Base-by-base conservation (phyloP, 2,113 vertebrate species). In the Capricornis sumatraensis region DNA sequence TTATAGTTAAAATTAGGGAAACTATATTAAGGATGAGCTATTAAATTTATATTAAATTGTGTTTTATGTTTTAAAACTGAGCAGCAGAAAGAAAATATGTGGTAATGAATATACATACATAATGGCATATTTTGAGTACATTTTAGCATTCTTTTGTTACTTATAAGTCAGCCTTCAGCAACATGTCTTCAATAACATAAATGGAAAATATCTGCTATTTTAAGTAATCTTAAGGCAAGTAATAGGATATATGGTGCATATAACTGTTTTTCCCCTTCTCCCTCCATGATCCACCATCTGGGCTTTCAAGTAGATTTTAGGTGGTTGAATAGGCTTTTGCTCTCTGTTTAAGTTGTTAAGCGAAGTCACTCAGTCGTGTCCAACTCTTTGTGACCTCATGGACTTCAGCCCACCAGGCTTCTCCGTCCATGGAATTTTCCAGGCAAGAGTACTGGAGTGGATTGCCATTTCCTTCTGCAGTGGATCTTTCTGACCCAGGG, bases 41-140 rank as follows among this genome's bases (percentile, higher is more conserved):
- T 67, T 81, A 45, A 60, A n/a, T 96, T 95, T 94, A 95, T 71
- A 93, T 94, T 78, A 93, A 95, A 93, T 89, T 91, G 9, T 91
- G 45, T 89, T 94, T 96, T 94, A 91, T 19, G 53, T 87, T 95
- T 95, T 85, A 88, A 91, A 95, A 57, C 57, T 89, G 11, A 94
- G 50, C 57, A 91, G 43, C 52, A 79, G 53, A 79, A 91, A 95
- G 67, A 71, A 92, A 90, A 76, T 91, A 83, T 60, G 30, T 57
- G 21, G 19, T 89, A 52, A 93, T n/a, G 27, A 76, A 91, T 53
- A 45, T 33, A 55, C 36, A 84, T 28, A 33, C 19, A 57, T 84
- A 89, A 85, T 50, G 50, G 43, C 21, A 62, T 60, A 81, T 91
- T 91, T 36, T 89, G n/a, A 93, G 25, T 89, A 30, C 33, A 62